Percentiles rank a stretch among this genome's conserved stretches.
Evolutionary conservation across 2,113 vertebrate genomes (phyloP).

Genomic region (Melanocharis versteri): DNA sequence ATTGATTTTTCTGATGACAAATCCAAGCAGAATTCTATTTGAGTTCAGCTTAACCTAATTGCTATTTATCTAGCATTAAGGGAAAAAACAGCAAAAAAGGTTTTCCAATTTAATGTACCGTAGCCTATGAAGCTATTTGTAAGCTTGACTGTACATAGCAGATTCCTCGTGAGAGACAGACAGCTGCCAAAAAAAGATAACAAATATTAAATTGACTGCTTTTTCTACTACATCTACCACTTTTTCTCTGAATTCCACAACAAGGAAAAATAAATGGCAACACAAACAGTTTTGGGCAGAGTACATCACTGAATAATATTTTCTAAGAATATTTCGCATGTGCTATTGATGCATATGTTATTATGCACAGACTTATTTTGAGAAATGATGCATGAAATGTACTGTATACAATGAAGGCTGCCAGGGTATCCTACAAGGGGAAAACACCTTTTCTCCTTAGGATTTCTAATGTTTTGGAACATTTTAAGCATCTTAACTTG

Average conservation of each 20-base stretch:
- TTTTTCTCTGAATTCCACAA: not conserved
- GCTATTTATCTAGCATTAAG: not conserved
- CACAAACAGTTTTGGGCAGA: not conserved
- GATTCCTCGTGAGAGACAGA: not conserved
- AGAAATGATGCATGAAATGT: not conserved
- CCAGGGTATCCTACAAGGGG: not conserved
- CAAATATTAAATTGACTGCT: not conserved
- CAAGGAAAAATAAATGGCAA: not conserved
- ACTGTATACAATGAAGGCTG: not conserved
- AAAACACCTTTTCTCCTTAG: not conserved
- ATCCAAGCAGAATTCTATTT: not conserved
- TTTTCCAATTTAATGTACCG: not conserved
- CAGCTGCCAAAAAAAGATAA: not conserved
- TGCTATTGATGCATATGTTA: not conserved
- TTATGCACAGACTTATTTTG: not conserved
- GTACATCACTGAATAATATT: not conserved
- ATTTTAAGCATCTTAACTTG: not conserved
- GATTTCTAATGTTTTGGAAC: not conserved
- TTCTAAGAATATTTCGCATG: not conserved
- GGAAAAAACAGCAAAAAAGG: not conserved
- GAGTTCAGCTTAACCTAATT: not conserved
- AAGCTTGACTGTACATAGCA: not conserved
- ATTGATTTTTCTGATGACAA: not conserved
- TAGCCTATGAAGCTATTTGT: not conserved
- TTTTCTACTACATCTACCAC: not conserved